Evolutionary conservation across 2,797 vertebrate species (phyloP).

Genomic region (Sylvia borin): DNA sequence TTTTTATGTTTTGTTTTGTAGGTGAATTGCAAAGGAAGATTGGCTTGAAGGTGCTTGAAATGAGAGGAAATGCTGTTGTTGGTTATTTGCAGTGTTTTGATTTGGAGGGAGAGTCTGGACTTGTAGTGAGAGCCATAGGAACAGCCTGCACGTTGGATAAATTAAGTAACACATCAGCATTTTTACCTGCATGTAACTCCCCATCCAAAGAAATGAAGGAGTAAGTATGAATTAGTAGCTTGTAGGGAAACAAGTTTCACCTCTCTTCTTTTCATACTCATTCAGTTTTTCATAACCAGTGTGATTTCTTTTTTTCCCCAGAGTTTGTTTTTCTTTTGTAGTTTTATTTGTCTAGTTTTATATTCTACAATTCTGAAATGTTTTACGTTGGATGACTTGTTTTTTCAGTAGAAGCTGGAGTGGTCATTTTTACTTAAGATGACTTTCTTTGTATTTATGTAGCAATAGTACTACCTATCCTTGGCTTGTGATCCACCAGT

Average conservation of each 20-base stretch:
- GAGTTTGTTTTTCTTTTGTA: neutral
- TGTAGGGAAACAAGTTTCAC: conserved; percentile 45
- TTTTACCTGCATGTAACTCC: conserved; percentile 89
- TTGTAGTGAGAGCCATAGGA: conserved; percentile 97
- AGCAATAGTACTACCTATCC: neutral
- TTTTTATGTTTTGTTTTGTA: conserved; percentile 63
- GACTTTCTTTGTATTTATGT: neutral
- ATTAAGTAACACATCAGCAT: conserved; percentile 82
- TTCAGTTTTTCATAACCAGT: conserved; percentile 50
- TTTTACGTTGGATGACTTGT: neutral
- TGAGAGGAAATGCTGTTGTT: conserved; percentile 97
- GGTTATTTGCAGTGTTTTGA: conserved; percentile 98
- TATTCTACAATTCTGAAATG: neutral
- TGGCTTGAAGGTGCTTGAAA: conserved; percentile 96
- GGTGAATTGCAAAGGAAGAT: conserved; percentile 98
- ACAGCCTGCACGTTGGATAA: conserved; percentile 98
- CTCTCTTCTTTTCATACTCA: conserved; percentile 43
- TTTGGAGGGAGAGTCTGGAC: conserved; percentile 95
- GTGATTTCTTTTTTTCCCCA: neutral
- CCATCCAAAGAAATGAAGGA: conserved; percentile 98
- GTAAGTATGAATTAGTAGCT: conserved; percentile 86
- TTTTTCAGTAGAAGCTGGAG: neutral
- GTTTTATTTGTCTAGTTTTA: conserved; percentile 26
- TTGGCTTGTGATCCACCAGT: neutral
- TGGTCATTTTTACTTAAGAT: neutral